Base-by-base conservation (phyloP, 2,888 invertebrate species). In the Metallyticus violacea region DNA sequence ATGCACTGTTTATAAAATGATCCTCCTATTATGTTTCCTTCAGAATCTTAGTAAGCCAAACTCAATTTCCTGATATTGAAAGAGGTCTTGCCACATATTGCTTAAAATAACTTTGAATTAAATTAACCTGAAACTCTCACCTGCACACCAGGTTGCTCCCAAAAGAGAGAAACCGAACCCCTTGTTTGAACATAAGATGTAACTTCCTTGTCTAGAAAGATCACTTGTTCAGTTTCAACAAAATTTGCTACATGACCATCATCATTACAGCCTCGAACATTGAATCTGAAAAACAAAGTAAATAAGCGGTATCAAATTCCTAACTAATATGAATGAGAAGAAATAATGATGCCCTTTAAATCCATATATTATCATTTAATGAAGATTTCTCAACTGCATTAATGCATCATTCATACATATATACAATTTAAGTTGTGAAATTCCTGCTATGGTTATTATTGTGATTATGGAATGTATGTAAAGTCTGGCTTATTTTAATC, bases 241-340 rank as follows among this genome's bases (percentile, higher is more conserved):
- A 99, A 99, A 93, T 99, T 99, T 1, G 99, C 99, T 25, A 99
- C 99, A 93, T 99, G 97, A 0, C 99, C 99, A 91, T 99, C 98
- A 93, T 99, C 99, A 92, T 99, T 99, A 89, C 97, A 97, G n/a
- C 99, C 99, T 89, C 99, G 94, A 0, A 99, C 99, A 93, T 99
- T 99, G 91, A 99, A 99, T 89, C 96, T 94, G 89, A 27, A 83
- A 85, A 80, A 62, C 84, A 84, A 1, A 9, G 3, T 26, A 80
- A 76, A 26, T 6, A 2, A 7, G 4, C 1, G 5, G 9, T 26
- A 5, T 2, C 26, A 78, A 0, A 2, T 62, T 7, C 40, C 9
- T 62, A 7, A 4, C 4, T 62, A 3, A 62, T 15, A 62, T 0
- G 22, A 62, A 6, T 62, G 0, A 62, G 4, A 62, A 2, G 2